Conservation (phyloP, 1,140 invertebrate species). For the Micrasema longulum region DNA sequence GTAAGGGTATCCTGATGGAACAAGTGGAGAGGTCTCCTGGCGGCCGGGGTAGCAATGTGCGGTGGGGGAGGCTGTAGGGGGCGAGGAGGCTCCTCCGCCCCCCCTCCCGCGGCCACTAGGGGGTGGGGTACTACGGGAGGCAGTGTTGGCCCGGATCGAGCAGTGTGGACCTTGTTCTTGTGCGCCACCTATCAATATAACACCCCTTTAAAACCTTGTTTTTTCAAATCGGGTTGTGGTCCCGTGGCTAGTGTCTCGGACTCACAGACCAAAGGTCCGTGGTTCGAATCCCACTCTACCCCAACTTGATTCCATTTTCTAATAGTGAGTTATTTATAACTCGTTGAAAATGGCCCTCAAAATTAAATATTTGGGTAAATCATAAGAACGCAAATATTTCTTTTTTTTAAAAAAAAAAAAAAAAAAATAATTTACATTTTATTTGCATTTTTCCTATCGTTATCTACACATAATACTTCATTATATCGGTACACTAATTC, state of each 20-base stretch:
- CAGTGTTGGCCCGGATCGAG: no score
- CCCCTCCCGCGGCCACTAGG: not conserved
- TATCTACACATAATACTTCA: not conserved
- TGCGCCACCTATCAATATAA: constrained; percentile 43
- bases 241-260: no score
- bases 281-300: no score
- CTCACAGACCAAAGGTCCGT: no score
- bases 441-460: not conserved
- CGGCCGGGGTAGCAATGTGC: constrained; percentile 43
- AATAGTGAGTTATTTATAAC: no score
- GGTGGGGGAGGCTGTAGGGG: constrained; percentile 31
- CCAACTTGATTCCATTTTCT: no score
- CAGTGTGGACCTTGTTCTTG: constrained; percentile 51
- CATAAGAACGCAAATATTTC: no score
- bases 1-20: constrained; percentile 43
- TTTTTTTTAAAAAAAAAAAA: not conserved
- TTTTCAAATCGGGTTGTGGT: no score
- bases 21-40: constrained; percentile 37
- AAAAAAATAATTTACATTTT: not conserved
- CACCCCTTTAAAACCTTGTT: not conserved
- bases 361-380: no score
- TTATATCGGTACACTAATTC: no score
- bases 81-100: not conserved
- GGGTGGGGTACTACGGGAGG: no score
- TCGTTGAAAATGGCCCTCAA: no score